These are phyloP conservation scores for Drosophila tani DNA, from an alignment of 1,140 invertebrate genomes.

Conservation along the genomic window DNA sequence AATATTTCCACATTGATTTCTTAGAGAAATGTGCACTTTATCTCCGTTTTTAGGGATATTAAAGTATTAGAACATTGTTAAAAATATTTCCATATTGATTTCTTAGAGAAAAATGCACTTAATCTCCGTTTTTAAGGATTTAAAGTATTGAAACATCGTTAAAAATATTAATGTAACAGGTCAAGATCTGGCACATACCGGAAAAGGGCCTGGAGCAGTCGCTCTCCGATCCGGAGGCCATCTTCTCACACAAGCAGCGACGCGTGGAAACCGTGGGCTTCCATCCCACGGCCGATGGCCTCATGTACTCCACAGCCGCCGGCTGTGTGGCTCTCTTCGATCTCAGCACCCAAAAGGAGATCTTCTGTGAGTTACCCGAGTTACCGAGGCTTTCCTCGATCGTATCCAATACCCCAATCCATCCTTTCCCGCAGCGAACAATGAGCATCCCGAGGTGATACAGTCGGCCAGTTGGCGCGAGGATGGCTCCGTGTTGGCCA, in stretches of 20 bases:
- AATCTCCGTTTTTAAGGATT: too few species aligned
- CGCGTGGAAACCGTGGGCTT: slow-evolving; percentile 94
- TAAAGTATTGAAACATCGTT: too few species aligned
- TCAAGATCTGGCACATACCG: slow-evolving; percentile 95
- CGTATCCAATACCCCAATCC: background rate
- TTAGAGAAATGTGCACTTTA: too few species aligned
- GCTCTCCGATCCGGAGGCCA: slow-evolving; percentile 92
- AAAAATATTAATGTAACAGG: slow-evolving; percentile 56
- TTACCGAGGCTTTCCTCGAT: background rate
- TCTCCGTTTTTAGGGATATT: too few species aligned
- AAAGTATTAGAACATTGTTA: too few species aligned
- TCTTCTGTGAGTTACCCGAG: slow-evolving; percentile 90
- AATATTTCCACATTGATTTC: too few species aligned
- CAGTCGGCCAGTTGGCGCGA: slow-evolving; percentile 94
- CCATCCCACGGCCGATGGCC: slow-evolving; percentile 93
- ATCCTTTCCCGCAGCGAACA: slow-evolving; percentile 87
- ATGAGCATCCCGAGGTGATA: slow-evolving; percentile 93
- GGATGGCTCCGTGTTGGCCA: slow-evolving; percentile 91
- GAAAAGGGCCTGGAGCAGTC: slow-evolving; percentile 91
- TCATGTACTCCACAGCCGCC: slow-evolving; percentile 92
- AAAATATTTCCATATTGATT: too few species aligned
- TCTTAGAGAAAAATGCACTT: background rate
- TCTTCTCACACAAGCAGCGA: slow-evolving; percentile 92
- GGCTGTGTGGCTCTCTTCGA: slow-evolving; percentile 95
- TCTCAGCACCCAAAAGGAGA: slow-evolving; percentile 91